A percentile compares a stretch with the other conserved stretches of the same genome.
Evolutionary conservation across 2,888 invertebrate species (phyloP).

Genomic region (Mayetiola destructor): DNA sequence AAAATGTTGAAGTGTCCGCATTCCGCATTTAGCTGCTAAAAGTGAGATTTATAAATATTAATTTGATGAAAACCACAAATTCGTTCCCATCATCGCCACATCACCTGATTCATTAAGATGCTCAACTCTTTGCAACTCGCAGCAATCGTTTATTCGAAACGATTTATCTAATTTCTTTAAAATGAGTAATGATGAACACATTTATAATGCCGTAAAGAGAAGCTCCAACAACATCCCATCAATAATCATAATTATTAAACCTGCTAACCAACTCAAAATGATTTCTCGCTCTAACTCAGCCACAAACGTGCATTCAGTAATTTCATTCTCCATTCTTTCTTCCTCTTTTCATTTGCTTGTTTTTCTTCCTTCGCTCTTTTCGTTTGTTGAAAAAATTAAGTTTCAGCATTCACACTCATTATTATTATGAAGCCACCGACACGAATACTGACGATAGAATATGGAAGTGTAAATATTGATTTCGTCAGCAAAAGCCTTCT

Average conservation of each 20-base stretch:
- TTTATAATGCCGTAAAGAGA: conserved; percentile 7
- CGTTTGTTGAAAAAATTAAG: no score
- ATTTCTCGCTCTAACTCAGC: no score
- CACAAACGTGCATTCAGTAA: no score
- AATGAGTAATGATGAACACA: conserved; percentile 12
- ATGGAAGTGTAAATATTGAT: conserved; percentile 11
- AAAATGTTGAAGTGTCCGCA: no score
- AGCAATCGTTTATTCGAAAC: not conserved
- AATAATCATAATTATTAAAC: not conserved
- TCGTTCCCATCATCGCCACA: conserved; percentile 3
- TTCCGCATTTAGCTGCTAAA: no score
- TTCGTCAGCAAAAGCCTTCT: not conserved
- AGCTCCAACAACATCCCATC: not conserved
- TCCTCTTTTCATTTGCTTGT: no score
- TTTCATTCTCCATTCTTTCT: no score
- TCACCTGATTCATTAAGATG: no score
- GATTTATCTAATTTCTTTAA: conserved; percentile 9
- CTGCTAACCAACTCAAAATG: not conserved
- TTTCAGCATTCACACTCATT: conserved; percentile 9
- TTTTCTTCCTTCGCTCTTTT: no score
- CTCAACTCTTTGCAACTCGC: no score
- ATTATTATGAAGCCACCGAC: no score
- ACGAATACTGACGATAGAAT: no score
- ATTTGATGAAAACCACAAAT: not conserved
- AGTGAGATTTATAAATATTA: not conserved